phyloP scores from a whole-genome alignment of 1,140 invertebrate genomes.

The Platorchestia sp. region DNA sequence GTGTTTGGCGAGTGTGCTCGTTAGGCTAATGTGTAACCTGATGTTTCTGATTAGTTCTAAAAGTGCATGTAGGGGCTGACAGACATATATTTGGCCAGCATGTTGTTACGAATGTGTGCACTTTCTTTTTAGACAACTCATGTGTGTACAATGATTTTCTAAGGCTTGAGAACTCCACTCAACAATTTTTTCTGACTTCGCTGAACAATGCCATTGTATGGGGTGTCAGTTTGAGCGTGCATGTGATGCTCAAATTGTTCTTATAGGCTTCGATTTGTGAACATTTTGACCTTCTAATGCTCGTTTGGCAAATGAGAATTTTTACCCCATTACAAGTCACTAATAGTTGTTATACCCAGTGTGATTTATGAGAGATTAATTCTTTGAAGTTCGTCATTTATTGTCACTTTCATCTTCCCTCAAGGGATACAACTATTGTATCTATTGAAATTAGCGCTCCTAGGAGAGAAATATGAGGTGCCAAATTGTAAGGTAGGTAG shows the following conservation, averaged over 20 bases:
- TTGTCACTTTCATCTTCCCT: too few species aligned
- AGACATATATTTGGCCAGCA: neutral
- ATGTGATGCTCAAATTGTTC: neutral
- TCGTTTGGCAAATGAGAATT: too few species aligned
- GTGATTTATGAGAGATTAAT: too few species aligned
- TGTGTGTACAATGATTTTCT: neutral
- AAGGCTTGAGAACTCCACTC: neutral
- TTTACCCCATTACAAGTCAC: too few species aligned
- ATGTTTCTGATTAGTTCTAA: neutral
- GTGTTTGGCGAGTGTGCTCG: neutral
- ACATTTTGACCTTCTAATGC: neutral
- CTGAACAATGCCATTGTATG: neutral
- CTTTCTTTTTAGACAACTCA: neutral
- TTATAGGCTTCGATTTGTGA: too few species aligned
- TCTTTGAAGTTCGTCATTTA: too few species aligned
- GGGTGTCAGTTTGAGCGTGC: neutral
- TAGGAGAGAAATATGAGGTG: too few species aligned
- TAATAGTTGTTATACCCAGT: too few species aligned
- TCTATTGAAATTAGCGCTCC: too few species aligned
- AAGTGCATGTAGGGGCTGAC: neutral
- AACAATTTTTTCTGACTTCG: neutral
- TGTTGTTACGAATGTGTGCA: neutral
- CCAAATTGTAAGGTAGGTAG: too few species aligned
- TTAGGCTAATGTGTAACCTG: too few species aligned
- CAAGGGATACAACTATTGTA: too few species aligned